Conservation (phyloP, 1,140 invertebrate genomes). For the Telenomus remus region DNA sequence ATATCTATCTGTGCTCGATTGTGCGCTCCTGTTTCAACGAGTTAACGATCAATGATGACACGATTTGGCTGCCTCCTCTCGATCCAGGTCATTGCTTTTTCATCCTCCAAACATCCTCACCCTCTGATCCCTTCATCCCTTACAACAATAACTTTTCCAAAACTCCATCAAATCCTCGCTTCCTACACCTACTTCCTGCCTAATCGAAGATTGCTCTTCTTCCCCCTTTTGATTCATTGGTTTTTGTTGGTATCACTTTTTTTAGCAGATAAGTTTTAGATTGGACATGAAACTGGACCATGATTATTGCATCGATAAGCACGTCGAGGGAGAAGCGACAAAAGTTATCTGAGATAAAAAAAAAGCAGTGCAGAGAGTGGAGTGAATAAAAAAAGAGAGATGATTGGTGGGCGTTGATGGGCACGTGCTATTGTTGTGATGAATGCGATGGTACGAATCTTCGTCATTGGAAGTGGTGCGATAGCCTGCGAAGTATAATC, state of each 20-base stretch:
- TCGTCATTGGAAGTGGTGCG: constrained; percentile 38
- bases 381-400: neutral
- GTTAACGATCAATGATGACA: constrained; percentile 46
- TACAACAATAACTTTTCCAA: no score
- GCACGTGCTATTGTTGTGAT: constrained; percentile 42
- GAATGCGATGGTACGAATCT: constrained; percentile 28
- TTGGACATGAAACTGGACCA: no score
- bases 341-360: no score
- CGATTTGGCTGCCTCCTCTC: constrained; percentile 13
- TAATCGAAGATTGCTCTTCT: no score
- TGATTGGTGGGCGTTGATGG: neutral
- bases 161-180: no score
- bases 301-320: no score
- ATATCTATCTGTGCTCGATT: constrained; percentile 49
- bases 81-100: constrained; percentile 14
- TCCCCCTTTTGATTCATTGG: neutral
- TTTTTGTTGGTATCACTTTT: neutral
- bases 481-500: constrained; percentile 61
- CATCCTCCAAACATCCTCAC: neutral
- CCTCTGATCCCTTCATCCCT: no score
- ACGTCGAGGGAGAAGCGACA: no score
- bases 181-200: no score
- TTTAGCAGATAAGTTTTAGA: neutral
- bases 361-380: no score
- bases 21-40: constrained; percentile 36